Evolutionary conservation across 2,797 vertebrate genomes (phyloP).

Genomic region (Otolemur crassicaudatus): DNA sequence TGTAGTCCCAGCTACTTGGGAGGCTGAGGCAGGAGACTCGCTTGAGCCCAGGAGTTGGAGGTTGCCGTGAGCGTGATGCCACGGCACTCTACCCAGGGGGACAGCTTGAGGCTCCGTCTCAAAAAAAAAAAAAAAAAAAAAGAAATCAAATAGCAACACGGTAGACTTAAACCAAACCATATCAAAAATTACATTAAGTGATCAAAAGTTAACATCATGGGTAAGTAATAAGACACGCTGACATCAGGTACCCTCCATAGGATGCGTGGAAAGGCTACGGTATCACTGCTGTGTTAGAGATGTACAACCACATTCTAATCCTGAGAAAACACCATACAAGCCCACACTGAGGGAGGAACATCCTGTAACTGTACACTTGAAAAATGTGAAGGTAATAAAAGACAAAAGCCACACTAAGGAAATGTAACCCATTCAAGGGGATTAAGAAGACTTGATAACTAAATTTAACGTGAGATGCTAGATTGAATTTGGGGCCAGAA

Average conservation of each 20-base stretch:
- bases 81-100: too few species aligned
- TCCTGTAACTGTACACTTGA: neutral
- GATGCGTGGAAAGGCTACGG: neutral
- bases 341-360: neutral
- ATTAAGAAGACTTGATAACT: neutral
- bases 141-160: neutral
- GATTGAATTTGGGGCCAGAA: neutral
- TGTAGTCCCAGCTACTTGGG: too few species aligned
- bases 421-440: neutral
- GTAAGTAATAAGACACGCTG: neutral
- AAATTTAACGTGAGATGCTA: neutral
- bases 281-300: neutral
- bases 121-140: constrained; percentile 35
- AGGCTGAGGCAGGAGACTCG: too few species aligned
- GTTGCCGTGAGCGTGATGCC: too few species aligned
- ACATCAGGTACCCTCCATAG: neutral
- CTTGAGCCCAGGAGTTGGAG: too few species aligned
- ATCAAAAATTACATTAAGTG: neutral
- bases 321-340: neutral
- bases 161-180: neutral
- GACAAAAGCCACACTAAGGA: neutral
- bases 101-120: too few species aligned
- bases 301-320: neutral
- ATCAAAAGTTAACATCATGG: neutral
- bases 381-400: neutral